These are phyloP conservation scores for Zaprionus gabonicus DNA, from an alignment of 1,140 invertebrate genomes.

Conservation along the genomic window DNA sequence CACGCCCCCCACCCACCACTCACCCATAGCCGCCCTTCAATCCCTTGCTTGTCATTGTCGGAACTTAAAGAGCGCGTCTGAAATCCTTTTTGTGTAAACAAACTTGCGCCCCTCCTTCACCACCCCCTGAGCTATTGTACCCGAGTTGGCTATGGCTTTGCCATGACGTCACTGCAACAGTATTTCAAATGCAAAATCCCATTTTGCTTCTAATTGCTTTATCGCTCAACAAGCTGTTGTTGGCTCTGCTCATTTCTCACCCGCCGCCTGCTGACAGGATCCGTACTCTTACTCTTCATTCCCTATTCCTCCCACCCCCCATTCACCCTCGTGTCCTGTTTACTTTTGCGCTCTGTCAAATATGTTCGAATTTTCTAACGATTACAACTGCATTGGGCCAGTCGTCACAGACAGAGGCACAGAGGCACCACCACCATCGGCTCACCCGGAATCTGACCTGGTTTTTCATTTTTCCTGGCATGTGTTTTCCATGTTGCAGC, in stretches of 20 bases:
- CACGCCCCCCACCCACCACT: neutral
- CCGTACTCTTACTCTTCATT: no score
- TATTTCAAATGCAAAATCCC: slow-evolving; percentile 80
- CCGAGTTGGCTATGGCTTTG: slow-evolving; percentile 20
- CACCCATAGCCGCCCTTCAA: neutral
- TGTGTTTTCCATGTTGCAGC: slow-evolving; percentile 69
- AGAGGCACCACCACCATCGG: neutral
- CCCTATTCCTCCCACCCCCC: no score
- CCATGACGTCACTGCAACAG: slow-evolving; percentile 60
- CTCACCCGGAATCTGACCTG: slow-evolving; percentile 55
- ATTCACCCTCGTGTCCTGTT: slow-evolving; percentile 49
- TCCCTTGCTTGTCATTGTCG: slow-evolving; percentile 34
- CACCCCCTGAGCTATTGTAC: slow-evolving; percentile 13
- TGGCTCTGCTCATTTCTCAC: slow-evolving; percentile 69
- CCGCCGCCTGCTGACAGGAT: slow-evolving; percentile 60
- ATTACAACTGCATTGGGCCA: slow-evolving; percentile 73
- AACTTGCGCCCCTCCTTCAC: slow-evolving; percentile 40
- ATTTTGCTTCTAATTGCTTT: slow-evolving; percentile 82
- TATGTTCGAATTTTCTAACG: slow-evolving; percentile 82
- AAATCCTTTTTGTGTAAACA: slow-evolving; percentile 76
- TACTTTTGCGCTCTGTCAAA: slow-evolving; percentile 81
- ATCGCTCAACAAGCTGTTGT: slow-evolving; percentile 79
- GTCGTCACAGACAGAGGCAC: slow-evolving; percentile 2
- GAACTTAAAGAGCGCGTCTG: slow-evolving; percentile 71
- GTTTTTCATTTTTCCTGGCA: slow-evolving; percentile 79